Base-by-base conservation (phyloP, 2,797 vertebrate genomes). In the Fistularia tabacaria region DNA sequence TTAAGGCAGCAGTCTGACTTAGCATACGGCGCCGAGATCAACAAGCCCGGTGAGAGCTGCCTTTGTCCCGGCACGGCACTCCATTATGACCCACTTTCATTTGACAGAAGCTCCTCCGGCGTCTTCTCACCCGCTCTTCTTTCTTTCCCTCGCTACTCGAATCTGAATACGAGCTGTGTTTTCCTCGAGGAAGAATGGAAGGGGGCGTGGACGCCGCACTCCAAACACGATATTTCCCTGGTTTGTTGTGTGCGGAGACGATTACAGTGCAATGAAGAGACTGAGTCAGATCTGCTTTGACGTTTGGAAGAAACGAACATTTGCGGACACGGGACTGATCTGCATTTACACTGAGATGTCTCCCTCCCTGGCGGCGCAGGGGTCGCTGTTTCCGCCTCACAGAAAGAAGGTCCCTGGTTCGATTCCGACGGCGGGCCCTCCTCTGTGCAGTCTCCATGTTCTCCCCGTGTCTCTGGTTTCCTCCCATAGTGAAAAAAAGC, bases 151-250 rank as follows among this genome's bases (percentile, higher is more conserved):
- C 7, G 9, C 62, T 74, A 64, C 46, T 49, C 54, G 38, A 56
- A 61, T 62, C 63, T 77, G 59, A 75, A 65, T 62, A 51, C 7
- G 3, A 62, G 55, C 47, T 0, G 44, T n/a, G 38, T 61, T 72
- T 64, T 47, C 60, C 51, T 0, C 0, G 46, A 41, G 50, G 74
- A 66, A 65, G 43, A 67, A 57, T 11, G 51, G 65, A 56, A 55
- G 55, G 58, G 54, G 52, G 64, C 77, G 57, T 46, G 72, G 39
- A 65, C 49, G 57, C 57, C 57, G 54, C 51, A 41, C 51, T 40
- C 44, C 67, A 57, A 62, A 72, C 62, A 74, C 80, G 71, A 75
- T 80, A 80, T 80, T 79, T 79, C 56, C 66, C 36, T 1, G 13
- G 54, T 40, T 71, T 63, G 55, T 71, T 75, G 44, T 63, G 14